Evolutionary conservation across 2,797 vertebrate species (phyloP), one percentile per base, ranked within the genome.

Genomic region (Columba guinea): DNA sequence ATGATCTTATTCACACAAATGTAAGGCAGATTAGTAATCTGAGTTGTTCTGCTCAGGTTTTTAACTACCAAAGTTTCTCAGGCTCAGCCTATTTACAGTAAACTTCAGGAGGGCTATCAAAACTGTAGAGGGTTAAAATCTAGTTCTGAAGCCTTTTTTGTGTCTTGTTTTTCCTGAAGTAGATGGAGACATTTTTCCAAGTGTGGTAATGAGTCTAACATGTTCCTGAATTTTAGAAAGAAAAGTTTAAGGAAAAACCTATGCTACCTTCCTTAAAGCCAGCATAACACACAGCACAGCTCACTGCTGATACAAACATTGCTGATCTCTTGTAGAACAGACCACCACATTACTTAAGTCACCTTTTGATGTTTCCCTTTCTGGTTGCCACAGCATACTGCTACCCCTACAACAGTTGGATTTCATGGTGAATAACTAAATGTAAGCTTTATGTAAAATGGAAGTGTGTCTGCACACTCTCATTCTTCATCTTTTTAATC

Each of bases 201-300:
- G 73, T 24, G 19, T 48, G 17, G 1, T 77, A 77, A 49, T 56
- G 17, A 52, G 62, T 83, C 18, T 87, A 51, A 58, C 32, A 26
- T 13, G 9, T 74, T 80, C 32, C 18, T 82, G 62, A 79, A 53
- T 70, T 77, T 83, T 63, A 64, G 49, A 46, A 84, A 65, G 13
- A 49, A 69, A 41, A 68, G 9, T 10, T 59, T 63, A 49, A 83
- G 70, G 49, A 48, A 49, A 76, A 77, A 62, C 8, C 10, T 53
- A 3, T 68, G 17, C 26, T 75, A 10, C 21, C 30, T 56, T 68
- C n/a, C 52, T 76, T 82, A 35, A 82, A 73, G 12, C 6, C 26
- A 44, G 11, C 52, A 63, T 20, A 63, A 58, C 9, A 0, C 2
- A 4, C 23, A 67, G 16, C 19, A 53, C 21, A 71, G 4, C 21